Evolutionary conservation across 1,140 invertebrate species (phyloP), one percentile per base, ranked within the genome.

Genomic region (Lepidotrigona ventralis): DNA sequence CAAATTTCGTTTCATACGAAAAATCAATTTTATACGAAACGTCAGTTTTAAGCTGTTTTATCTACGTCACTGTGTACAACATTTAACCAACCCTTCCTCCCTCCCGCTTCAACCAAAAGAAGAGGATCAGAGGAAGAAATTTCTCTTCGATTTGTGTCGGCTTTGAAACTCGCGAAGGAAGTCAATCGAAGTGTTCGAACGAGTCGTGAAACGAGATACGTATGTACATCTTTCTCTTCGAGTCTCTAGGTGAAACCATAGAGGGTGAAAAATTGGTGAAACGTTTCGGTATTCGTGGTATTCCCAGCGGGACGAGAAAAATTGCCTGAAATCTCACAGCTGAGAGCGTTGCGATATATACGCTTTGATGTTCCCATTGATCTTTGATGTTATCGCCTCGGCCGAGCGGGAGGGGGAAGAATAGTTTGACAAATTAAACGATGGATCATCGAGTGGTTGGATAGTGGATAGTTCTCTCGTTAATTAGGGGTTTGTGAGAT

Each of bases 401-500:
- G 33, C 39, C n/a, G n/a, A n/a, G n/a, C n/a, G n/a, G n/a, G 19
- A 54, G 6, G 39, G 6, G 39, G 8, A 56, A 39, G 46, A 51
- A 3, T 51, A 58, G 51, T 33, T 46, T 54, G 17, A 23, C 26
- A 53, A 29, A 75, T 83, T 83, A 85, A 84, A 73, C 58, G 68
- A 9, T 26, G 74, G 39, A 76, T 68, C 72, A 87, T 88, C 70
- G 79, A 60, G 54, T 21, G 15, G 74, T 11, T 66, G 33, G 46
- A 70, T 58, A 53, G 15, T 66, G 33, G 46, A 70, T 58, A 53
- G 58, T 83, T 53, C 33, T 26, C 14, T 17, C 54, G 70, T 83
- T 89, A 90, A 90, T 90, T 89, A 88, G 64, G 39, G 63, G 21
- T 73, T 86, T 77, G 81, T 80, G 82, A 46, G 8, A 88, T 89